phyloP scores from a whole-genome alignment of 2,113 vertebrate genomes.

The Nycticryphes semicollaris region DNA sequence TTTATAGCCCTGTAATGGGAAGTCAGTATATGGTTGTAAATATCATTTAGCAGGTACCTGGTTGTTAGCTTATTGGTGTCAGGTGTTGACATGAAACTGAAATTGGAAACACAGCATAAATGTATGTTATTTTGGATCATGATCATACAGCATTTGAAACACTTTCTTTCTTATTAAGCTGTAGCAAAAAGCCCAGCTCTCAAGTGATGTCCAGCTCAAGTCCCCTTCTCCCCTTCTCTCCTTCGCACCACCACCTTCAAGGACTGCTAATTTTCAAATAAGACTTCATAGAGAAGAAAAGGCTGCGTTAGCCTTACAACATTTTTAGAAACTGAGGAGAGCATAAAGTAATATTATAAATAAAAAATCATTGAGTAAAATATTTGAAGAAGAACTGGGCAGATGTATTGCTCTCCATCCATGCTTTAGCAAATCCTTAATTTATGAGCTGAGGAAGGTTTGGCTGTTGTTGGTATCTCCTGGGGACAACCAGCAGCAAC shows the following conservation, averaged over 20 bases:
- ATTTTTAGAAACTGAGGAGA: not conserved
- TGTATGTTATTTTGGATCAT: not conserved
- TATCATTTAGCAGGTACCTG: not conserved
- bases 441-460: not conserved
- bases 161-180: not conserved
- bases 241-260: not conserved
- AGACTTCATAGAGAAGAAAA: not conserved
- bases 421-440: not conserved
- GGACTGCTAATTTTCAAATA: not conserved
- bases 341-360: not conserved
- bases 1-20: not conserved
- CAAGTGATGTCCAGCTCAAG: not conserved
- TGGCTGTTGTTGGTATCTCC: not conserved
- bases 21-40: not conserved
- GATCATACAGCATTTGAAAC: not conserved
- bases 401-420: not conserved
- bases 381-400: not conserved
- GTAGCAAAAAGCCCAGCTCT: not conserved
- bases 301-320: not conserved
- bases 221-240: not conserved
- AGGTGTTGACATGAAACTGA: not conserved
- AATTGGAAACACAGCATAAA: not conserved
- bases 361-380: fast-evolving
- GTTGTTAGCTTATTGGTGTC: not conserved
- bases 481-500: not conserved